phyloP scores from a whole-genome alignment of 2,888 invertebrate species.

The Cryptus viduatorius region DNA sequence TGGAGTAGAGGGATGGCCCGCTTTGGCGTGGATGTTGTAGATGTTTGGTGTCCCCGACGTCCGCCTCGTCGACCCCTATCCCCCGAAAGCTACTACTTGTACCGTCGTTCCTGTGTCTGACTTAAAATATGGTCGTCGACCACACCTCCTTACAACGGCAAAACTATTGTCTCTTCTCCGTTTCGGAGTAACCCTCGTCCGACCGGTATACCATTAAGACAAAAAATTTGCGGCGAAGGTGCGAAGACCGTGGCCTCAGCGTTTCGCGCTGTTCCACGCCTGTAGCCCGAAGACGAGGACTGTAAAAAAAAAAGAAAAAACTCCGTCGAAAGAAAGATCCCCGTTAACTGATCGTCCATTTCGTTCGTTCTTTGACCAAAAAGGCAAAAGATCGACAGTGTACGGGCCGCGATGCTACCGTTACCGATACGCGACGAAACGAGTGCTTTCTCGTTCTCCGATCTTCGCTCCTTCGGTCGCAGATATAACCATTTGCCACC shows the following conservation, averaged over 20 bases:
- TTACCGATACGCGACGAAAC: slow-evolving; percentile 55
- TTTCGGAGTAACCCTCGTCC: slow-evolving; percentile 51
- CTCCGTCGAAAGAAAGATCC: slow-evolving; percentile 52
- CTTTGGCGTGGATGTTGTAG: slow-evolving; percentile 10
- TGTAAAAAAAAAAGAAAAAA: slow-evolving; percentile 27
- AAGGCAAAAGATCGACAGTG: slow-evolving; percentile 26
- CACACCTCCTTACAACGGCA: slow-evolving; percentile 81
- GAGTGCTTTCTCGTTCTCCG: slow-evolving; percentile 18
- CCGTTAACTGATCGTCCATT: slow-evolving; percentile 51
- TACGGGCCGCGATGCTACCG: slow-evolving; percentile 3
- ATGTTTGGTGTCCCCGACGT: slow-evolving; percentile 64
- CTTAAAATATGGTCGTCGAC: slow-evolving; percentile 82
- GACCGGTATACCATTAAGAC: slow-evolving; percentile 2
- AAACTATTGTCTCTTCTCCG: slow-evolving; percentile 78
- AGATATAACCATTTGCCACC: background rate
- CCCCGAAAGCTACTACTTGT: slow-evolving; percentile 76
- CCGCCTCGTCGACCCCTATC: slow-evolving; percentile 58
- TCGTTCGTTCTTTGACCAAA: slow-evolving; percentile 19
- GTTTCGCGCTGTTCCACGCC: background rate
- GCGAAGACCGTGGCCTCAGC: background rate
- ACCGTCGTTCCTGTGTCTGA: slow-evolving; percentile 80
- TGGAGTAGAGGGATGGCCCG: background rate
- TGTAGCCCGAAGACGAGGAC: background rate
- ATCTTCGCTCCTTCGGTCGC: background rate
- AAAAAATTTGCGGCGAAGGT: slow-evolving; percentile 42